These are phyloP conservation scores for Noctua janthe DNA, from an alignment of 2,888 invertebrate species.

Conservation along the genomic window DNA sequence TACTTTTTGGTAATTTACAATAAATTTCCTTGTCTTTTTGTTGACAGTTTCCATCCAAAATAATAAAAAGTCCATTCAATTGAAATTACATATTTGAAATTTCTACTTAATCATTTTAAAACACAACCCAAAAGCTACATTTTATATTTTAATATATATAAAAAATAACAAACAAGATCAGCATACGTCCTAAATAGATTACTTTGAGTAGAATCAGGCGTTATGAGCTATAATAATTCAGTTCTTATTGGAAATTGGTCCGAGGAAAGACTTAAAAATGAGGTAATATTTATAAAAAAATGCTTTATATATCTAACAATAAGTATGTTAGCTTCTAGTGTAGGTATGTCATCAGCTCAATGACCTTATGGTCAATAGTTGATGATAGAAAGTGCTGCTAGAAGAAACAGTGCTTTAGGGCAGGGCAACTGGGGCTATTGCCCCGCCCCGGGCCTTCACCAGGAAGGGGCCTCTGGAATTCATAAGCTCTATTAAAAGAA, in stretches of 20 bases:
- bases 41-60: neutral
- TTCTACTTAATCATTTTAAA: neutral
- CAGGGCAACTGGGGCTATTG: neutral
- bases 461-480: too few relatives aligned
- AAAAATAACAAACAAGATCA: neutral
- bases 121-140: neutral
- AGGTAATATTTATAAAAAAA: constrained; percentile 69
- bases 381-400: neutral
- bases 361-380: neutral
- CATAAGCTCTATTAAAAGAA: too few relatives aligned
- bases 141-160: neutral
- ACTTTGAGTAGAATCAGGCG: neutral
- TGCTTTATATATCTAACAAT: neutral
- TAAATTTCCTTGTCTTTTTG: neutral
- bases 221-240: constrained; percentile 81
- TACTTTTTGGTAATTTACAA: neutral
- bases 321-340: neutral
- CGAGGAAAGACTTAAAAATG: constrained; percentile 85
- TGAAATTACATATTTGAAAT: neutral
- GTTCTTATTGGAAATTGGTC: constrained; percentile 86
- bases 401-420: neutral
- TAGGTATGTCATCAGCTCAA: neutral
- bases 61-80: neutral
- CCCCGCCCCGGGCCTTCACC: neutral
- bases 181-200: neutral